A percentile compares a stretch with the other conserved stretches of the same genome.
Evolutionary conservation across 2,113 vertebrate genomes (phyloP).

Genomic region (Colistium nudipinnis): DNA sequence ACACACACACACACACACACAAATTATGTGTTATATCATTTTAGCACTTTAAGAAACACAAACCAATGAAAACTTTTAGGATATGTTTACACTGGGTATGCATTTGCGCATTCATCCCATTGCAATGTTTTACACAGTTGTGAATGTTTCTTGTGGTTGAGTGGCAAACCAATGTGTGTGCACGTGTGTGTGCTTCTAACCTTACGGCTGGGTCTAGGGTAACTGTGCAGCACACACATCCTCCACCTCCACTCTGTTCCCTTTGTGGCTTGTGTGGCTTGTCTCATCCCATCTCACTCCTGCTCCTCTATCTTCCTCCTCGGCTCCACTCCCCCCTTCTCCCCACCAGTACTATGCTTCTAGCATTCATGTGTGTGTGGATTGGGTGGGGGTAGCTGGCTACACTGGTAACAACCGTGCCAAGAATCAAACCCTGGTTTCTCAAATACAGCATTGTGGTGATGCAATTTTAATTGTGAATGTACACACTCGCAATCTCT

Average conservation of each 20-base stretch:
- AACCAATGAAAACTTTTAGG: conserved; percentile 20
- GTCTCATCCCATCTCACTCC: conserved; percentile 76
- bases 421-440: conserved; percentile 40
- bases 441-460: conserved; percentile 17
- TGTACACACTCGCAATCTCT: not conserved
- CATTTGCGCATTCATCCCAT: conserved; percentile 22
- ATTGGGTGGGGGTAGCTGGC: conserved; percentile 1
- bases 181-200: conserved; percentile 51
- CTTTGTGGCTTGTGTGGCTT: conserved; percentile 77
- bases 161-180: conserved; percentile 48
- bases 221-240: conserved; percentile 55
- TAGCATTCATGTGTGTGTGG: conserved; percentile 38
- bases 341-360: conserved; percentile 40
- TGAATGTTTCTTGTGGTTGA: conserved; percentile 55
- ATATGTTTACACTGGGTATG: conserved; percentile 11
- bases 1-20: too few species aligned
- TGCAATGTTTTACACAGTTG: conserved; percentile 50
- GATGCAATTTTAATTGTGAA: conserved; percentile 11
- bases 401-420: conserved; percentile 27
- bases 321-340: not conserved
- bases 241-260: conserved; percentile 57
- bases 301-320: conserved; percentile 62
- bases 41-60: too few species aligned
- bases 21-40: too few species aligned
- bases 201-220: conserved; percentile 76